Evolutionary conservation across 2,797 vertebrate genomes (phyloP), one percentile per base, ranked within the genome.

Genomic region (Eulemur mongoz): DNA sequence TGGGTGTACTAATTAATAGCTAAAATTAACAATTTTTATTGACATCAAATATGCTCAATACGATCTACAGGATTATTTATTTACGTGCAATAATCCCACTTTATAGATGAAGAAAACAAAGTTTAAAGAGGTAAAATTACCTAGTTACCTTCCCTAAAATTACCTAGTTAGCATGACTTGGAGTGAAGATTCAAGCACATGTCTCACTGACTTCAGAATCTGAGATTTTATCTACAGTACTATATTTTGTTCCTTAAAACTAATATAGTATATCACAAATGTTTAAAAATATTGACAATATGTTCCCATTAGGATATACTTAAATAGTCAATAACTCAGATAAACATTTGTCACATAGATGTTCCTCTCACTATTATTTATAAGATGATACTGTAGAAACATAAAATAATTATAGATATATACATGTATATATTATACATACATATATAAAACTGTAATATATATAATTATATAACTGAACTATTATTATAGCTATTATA

Each of bases 351-450:
- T 52, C 32, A 89, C 22, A 65, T 65, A 96, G 14, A 67, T 80
- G 48, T 86, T 95, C 10, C 7, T 95, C 20, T 89, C 3, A 79
- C 5, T 85, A 82, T 91, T 78, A 63, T 82, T 94, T 93, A 70
- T 67, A 94, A 89, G 20, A 45, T 85, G 2, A 13, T 15, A 5
- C 10, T 70, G 12, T 81, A 80, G 6, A 81, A 93, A 80, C 22
- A 23, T 69, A 75, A 82, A 70, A 76, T 61, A 63, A 61, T 87
- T 76, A 30, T 69, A 1, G 8, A 35, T 40, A 40, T 20, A 38
- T 65, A 73, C 11, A 59, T 73, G 25, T 2, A 15, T 7, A 22
- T n/a, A 25, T 30, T n/a, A 83, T 57, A 65, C 1, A 80, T 17
- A 20, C 2, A 81, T 12, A 65, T 17, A 43, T 67, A 86, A 23